phyloP scores from a whole-genome alignment of 1,140 invertebrate genomes.

The Heterodera carotae region DNA sequence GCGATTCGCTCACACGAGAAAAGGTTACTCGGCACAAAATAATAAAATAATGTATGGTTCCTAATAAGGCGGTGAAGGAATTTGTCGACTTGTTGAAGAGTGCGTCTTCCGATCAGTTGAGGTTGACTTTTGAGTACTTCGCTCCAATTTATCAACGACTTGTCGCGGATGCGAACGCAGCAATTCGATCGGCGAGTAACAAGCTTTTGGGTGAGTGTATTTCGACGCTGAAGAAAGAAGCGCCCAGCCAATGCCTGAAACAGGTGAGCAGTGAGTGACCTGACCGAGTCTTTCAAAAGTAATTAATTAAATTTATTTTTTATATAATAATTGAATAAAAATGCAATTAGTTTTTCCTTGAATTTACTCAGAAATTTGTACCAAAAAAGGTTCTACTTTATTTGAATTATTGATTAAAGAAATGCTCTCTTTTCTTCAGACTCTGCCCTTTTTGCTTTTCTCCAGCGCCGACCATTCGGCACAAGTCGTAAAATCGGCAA shows the following conservation, averaged over 20 bases:
- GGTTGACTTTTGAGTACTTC: conserved; percentile 21
- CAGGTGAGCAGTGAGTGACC: neutral
- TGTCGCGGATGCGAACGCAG: conserved; percentile 16
- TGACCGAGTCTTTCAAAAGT: no score
- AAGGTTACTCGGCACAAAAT: conserved; percentile 33
- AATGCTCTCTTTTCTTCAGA: conserved; percentile 10
- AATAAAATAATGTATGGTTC: no score
- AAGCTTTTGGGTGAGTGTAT: neutral
- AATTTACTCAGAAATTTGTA: no score
- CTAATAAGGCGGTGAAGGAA: conserved; percentile 31
- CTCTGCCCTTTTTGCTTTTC: conserved; percentile 35
- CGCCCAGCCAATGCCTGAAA: neutral
- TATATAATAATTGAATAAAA: neutral
- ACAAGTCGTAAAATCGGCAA: conserved; percentile 25
- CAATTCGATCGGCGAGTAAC: conserved; percentile 10
- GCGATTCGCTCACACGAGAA: conserved; percentile 45
- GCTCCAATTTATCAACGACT: conserved; percentile 30
- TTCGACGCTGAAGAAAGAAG: conserved; percentile 12
- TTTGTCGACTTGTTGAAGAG: conserved; percentile 20
- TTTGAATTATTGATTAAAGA: neutral
- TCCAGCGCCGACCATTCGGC: conserved; percentile 27
- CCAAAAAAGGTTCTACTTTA: neutral
- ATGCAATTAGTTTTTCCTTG: no score
- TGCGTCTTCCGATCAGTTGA: conserved; percentile 24
- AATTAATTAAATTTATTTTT: no score